A percentile compares a stretch with the other conserved stretches of the same genome.
Conservation (phyloP, 2,797 vertebrate genomes). For the Morus bassanus region DNA sequence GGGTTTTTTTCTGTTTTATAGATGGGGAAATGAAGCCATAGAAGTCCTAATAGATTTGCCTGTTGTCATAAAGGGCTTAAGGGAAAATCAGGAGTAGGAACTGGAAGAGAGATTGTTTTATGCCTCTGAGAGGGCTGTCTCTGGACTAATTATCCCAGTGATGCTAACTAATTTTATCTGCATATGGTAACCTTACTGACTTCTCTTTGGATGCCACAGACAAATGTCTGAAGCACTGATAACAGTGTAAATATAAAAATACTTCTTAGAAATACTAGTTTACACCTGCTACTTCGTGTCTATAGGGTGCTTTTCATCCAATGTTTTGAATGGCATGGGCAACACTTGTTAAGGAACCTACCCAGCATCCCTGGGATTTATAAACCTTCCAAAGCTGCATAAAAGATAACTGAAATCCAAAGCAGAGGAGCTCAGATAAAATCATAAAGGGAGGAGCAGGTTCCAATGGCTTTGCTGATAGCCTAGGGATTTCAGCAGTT, state of each 20-base stretch:
- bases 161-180: not conserved
- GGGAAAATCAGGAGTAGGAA: not conserved
- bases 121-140: not conserved
- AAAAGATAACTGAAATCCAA: not conserved
- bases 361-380: not conserved
- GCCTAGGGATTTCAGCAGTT: not conserved
- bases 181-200: not conserved
- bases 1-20: accelerated
- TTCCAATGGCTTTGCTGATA: not conserved
- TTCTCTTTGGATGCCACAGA: not conserved
- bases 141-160: not conserved
- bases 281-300: not conserved
- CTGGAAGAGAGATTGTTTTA: not conserved
- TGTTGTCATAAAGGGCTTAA: not conserved
- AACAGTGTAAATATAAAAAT: not conserved
- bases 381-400: not conserved
- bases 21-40: not conserved
- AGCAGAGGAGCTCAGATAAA: not conserved
- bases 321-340: not conserved
- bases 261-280: not conserved
- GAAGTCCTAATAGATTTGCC: not conserved
- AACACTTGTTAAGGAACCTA: not conserved
- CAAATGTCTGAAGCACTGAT: not conserved
- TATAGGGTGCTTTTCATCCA: not conserved
- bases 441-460: not conserved